Evolutionary conservation across 2,113 vertebrate species (phyloP).

Genomic region (Myiozetetes cayanensis): DNA sequence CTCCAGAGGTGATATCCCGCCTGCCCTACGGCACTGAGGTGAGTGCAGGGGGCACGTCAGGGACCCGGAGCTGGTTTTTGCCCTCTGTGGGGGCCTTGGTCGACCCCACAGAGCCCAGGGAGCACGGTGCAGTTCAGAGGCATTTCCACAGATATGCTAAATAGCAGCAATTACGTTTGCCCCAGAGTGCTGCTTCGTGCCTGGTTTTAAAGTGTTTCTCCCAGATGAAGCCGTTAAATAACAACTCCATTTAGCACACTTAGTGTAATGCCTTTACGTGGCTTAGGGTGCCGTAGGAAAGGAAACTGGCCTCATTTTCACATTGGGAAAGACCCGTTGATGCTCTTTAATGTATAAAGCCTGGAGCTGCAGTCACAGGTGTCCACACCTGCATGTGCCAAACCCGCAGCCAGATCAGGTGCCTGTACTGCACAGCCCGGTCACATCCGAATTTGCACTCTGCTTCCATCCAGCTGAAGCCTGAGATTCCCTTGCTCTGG

Average conservation of each 20-base stretch:
- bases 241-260: neutral
- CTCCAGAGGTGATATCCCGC: conserved; percentile 96
- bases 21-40: conserved; percentile 88
- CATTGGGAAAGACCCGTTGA: neutral
- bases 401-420: neutral
- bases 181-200: neutral
- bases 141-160: neutral
- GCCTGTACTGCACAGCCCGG: rapidly evolving
- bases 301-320: neutral
- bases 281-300: neutral
- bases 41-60: rapidly evolving
- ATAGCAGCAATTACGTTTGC: neutral
- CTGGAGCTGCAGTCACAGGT: neutral
- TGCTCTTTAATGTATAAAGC: neutral
- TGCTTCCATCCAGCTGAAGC: neutral
- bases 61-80: rapidly evolving
- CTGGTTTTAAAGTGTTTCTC: neutral
- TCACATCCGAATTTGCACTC: neutral
- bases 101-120: rapidly evolving
- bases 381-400: neutral
- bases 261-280: rapidly evolving
- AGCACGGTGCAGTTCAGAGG: neutral
- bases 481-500: too few species aligned
- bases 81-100: neutral
- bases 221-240: neutral